These are phyloP conservation scores for Eupithecia subfuscata DNA, from an alignment of 2,888 invertebrate species.

Conservation along the genomic window DNA sequence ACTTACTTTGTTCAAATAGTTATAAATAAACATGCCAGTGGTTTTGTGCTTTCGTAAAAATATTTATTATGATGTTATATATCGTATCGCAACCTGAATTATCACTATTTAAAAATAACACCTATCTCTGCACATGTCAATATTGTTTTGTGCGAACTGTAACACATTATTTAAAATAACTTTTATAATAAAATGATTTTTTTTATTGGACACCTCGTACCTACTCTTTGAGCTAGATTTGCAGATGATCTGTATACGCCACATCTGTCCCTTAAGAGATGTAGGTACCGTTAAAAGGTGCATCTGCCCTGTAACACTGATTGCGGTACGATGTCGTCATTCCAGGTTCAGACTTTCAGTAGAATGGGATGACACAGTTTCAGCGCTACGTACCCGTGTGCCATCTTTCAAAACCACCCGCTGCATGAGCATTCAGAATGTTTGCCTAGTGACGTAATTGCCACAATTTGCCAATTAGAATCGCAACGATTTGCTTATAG, in stretches of 20 bases:
- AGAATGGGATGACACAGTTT: constrained; percentile 73
- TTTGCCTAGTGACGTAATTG: constrained; percentile 28
- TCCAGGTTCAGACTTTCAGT: constrained; percentile 55
- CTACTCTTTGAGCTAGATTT: background rate
- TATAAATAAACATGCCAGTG: no score
- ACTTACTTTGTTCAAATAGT: no score
- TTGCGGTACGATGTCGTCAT: constrained; percentile 50
- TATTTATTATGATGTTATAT: no score
- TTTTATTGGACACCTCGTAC: background rate
- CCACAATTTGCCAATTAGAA: constrained; percentile 2
- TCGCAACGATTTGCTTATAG: background rate
- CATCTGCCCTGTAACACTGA: constrained; percentile 51
- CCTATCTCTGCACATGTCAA: background rate
- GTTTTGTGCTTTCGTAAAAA: no score
- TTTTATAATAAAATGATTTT: background rate
- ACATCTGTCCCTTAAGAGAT: background rate
- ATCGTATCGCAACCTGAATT: no score
- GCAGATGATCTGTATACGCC: background rate
- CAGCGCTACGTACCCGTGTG: constrained; percentile 25
- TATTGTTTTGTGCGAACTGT: background rate
- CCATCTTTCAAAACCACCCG: constrained; percentile 43
- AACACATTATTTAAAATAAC: background rate
- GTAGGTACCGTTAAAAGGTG: constrained; percentile 30
- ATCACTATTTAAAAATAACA: no score
- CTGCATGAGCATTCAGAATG: constrained; percentile 15